phyloP scores from a whole-genome alignment of 2,113 vertebrate genomes.

The Struthio camelus region DNA sequence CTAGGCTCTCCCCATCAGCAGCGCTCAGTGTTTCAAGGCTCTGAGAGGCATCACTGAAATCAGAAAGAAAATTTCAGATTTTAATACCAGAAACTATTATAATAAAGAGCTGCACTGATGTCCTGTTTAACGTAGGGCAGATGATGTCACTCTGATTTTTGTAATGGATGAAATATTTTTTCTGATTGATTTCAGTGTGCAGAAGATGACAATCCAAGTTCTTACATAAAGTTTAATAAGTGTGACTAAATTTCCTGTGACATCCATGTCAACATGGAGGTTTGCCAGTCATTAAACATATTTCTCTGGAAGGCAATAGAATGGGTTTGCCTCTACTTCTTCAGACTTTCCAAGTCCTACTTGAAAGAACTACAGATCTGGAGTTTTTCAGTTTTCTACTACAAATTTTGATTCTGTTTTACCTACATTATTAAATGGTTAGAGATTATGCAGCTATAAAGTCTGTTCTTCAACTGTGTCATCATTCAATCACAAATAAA shows the following conservation, averaged over 20 bases:
- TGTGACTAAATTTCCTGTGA: background rate
- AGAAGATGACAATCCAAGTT: background rate
- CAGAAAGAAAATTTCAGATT: background rate
- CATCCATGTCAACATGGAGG: background rate
- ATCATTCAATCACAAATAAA: slow-evolving; percentile 1
- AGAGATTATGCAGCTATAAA: background rate
- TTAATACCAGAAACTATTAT: background rate
- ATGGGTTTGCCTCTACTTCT: background rate
- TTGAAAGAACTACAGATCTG: background rate
- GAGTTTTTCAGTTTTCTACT: background rate
- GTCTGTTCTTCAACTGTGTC: background rate
- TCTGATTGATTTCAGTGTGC: background rate
- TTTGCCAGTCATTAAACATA: background rate
- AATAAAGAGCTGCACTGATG: background rate
- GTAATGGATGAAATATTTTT: background rate
- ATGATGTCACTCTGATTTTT: background rate
- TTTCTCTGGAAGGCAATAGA: background rate
- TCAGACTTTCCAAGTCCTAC: background rate
- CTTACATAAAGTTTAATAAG: background rate
- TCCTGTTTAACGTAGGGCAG: background rate
- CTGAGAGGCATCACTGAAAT: background rate
- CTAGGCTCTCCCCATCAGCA: background rate
- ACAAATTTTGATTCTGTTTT: background rate
- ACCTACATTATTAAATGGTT: background rate
- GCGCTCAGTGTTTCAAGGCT: background rate